Evolutionary conservation across 2,797 vertebrate genomes (phyloP), one percentile per base, ranked within the genome.

Genomic region (Oophaga sylvatica): DNA sequence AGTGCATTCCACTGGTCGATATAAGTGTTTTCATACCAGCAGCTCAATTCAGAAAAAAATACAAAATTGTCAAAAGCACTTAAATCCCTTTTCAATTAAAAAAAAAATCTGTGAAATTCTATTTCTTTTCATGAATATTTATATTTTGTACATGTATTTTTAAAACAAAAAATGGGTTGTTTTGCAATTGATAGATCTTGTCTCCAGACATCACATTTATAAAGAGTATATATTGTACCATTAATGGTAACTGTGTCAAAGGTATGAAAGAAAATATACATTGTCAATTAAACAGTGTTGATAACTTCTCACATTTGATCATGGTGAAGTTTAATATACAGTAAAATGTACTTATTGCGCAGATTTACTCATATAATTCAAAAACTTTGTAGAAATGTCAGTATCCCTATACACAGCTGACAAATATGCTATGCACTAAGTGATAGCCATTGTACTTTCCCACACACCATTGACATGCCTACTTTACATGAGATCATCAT

Each of bases 401-500:
- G 31, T 65, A 20, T 76, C 15, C 11, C 6, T 77, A 31, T 56
- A 45, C 35, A 84, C 60, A 48, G 73, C 35, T 53, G 73, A 22
- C 35, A 53, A 77, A 67, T 62, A 78, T 62, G 29, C 70, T 83
- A 35, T 71, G 60, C 56, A 85, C 67, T 53, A 76, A 48, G 29
- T 22, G 19, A 62, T 67, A 48, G 41, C 10, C 57, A 29, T 76
- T 63, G 57, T 67, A 67, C 35, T 78, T 85, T 77, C 29, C 53
- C 76, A 88, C 75, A 48, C 56, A n/a, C 71, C 62, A 84, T 7
- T 82, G 70, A 56, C 45, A 78, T 86, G 80, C 86, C 59, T 86
- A n/a, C 71, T 77, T 22, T 63, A 79, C 84, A 86, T 86, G 84
- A 89, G 73, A 86, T 89, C 88, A 89, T 89, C 75, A 75, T 82